phyloP scores from a whole-genome alignment of 2,888 invertebrate species.

The Drepana falcataria region DNA sequence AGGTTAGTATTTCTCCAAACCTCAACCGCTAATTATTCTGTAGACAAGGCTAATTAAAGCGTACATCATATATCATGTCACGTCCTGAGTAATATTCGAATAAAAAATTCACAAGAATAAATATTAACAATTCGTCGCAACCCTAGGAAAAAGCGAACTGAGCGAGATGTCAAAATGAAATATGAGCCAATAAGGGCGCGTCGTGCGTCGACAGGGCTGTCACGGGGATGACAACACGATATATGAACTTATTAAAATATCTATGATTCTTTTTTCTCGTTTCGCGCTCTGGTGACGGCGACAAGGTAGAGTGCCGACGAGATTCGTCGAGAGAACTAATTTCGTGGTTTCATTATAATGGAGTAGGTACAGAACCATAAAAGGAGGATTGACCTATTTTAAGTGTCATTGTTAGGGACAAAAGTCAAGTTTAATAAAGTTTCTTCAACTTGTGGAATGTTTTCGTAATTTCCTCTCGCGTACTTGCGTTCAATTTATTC shows the following conservation, averaged over 20 bases:
- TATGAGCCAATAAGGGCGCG: slow-evolving; percentile 71
- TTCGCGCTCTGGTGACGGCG: slow-evolving; percentile 62
- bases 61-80: too few relatives aligned
- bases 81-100: background rate
- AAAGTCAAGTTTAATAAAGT: background rate
- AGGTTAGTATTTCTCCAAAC: too few relatives aligned
- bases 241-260: slow-evolving; percentile 76
- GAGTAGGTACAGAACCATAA: background rate
- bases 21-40: too few relatives aligned
- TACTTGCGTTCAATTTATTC: background rate
- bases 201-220: slow-evolving; percentile 64
- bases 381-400: background rate
- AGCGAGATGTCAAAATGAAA: slow-evolving; percentile 69
- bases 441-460: background rate
- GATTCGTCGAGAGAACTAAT: slow-evolving; percentile 16
- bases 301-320: slow-evolving; percentile 37
- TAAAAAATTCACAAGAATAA: background rate
- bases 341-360: background rate
- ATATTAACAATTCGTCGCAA: slow-evolving; percentile 25
- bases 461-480: background rate
- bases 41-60: too few relatives aligned
- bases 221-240: slow-evolving; percentile 63
- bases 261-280: slow-evolving; percentile 56
- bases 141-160: slow-evolving; percentile 46
- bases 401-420: background rate